Conservation (phyloP, 2,113 vertebrate genomes). For the Trinectes maculatus region DNA sequence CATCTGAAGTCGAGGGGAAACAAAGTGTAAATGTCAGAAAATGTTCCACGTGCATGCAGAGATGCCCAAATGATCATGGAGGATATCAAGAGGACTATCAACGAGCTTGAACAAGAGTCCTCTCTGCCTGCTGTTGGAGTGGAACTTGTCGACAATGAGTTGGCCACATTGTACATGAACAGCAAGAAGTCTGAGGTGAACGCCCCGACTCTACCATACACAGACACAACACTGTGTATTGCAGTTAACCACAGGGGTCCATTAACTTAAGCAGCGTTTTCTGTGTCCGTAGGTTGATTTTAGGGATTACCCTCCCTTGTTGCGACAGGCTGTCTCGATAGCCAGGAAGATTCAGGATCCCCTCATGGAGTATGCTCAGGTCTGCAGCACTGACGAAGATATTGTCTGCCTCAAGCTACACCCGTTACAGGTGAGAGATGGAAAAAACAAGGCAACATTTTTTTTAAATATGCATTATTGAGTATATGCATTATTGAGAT, state of each 20-base stretch:
- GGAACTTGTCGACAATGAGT: constrained; percentile 94
- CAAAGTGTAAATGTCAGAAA: neutral
- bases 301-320: constrained; percentile 92
- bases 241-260: neutral
- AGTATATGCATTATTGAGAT: neutral
- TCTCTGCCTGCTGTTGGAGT: constrained; percentile 93
- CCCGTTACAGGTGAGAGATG: constrained; percentile 89
- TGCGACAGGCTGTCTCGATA: constrained; percentile 95
- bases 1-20: neutral
- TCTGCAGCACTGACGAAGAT: constrained; percentile 96
- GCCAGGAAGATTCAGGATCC: constrained; percentile 97
- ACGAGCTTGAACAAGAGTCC: constrained; percentile 96
- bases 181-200: constrained; percentile 97
- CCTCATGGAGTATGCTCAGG: constrained; percentile 95
- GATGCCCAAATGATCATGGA: constrained; percentile 98
- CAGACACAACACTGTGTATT: neutral
- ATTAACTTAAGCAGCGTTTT: neutral
- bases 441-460: neutral
- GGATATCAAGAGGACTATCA: constrained; percentile 94
- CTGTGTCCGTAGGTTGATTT: constrained; percentile 60
- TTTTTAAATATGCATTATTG: too few species aligned
- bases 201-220: too few species aligned
- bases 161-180: constrained; percentile 97
- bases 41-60: constrained; percentile 67
- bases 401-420: constrained; percentile 97